Evolutionary conservation across 2,888 invertebrate genomes (phyloP).

Genomic region (Hypomecis punctinalis): DNA sequence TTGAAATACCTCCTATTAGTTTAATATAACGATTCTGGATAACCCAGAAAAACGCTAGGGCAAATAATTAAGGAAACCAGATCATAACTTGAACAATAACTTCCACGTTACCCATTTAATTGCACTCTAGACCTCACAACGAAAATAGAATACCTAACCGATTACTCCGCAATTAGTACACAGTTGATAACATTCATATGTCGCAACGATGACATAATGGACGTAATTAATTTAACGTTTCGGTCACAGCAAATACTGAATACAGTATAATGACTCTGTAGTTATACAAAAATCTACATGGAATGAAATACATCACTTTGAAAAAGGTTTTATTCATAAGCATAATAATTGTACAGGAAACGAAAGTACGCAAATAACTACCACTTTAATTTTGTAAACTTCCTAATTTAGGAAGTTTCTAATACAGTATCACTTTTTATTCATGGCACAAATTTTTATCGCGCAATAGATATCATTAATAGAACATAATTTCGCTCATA

Average conservation of each 20-base stretch:
- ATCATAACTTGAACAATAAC: neutral
- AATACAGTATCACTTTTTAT: no score
- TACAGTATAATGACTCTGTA: neutral
- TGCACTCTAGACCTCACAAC: constrained; percentile 25
- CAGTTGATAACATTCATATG: constrained; percentile 52
- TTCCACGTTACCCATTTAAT: constrained; percentile 18
- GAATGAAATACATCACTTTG: no score
- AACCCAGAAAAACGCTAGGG: neutral
- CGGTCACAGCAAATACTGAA: constrained; percentile 6
- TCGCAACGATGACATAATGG: constrained; percentile 57
- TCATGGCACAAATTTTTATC: no score
- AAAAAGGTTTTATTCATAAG: no score
- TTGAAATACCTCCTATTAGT: neutral
- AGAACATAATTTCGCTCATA: no score
- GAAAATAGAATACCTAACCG: constrained; percentile 49
- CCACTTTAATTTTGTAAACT: no score
- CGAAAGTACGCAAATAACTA: no score
- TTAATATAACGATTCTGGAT: no score
- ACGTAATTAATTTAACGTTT: constrained; percentile 56
- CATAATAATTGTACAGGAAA: no score
- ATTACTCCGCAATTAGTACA: constrained; percentile 58
- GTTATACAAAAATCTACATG: neutral
- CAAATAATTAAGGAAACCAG: constrained; percentile 7
- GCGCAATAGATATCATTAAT: no score
- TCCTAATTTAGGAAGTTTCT: no score